Evolutionary conservation across 1,140 invertebrate species (phyloP).

Genomic region (Anagrus nilaparvatae): DNA sequence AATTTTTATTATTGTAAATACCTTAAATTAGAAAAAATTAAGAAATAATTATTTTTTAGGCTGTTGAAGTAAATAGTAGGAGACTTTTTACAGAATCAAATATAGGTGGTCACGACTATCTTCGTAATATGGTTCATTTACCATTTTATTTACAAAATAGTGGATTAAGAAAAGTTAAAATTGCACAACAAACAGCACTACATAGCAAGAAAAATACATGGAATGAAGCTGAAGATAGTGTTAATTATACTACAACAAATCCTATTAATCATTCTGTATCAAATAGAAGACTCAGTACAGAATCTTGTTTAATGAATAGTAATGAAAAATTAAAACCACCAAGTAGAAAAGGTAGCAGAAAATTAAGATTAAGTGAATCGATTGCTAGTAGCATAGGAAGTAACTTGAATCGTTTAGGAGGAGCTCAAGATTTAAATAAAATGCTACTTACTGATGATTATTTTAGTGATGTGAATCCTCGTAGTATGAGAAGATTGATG

Average conservation of each 20-base stretch:
- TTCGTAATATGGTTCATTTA: slow-evolving; percentile 93
- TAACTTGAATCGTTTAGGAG: slow-evolving; percentile 66
- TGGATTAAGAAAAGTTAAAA: slow-evolving; percentile 76
- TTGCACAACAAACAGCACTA: slow-evolving; percentile 70
- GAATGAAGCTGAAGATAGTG: slow-evolving; percentile 42
- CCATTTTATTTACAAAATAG: slow-evolving; percentile 98
- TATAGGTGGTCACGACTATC: slow-evolving; percentile 86
- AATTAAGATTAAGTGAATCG: slow-evolving; percentile 72
- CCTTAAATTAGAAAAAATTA: not conserved
- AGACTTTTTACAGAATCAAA: slow-evolving; percentile 78
- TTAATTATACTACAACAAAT: slow-evolving; percentile 36
- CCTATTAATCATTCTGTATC: slow-evolving; percentile 50
- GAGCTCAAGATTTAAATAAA: slow-evolving; percentile 65
- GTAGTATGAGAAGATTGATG: slow-evolving; percentile 92
- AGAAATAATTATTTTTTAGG: slow-evolving; percentile 42
- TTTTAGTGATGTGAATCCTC: slow-evolving; percentile 94
- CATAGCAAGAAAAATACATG: slow-evolving; percentile 34
- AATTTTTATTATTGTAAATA: not conserved
- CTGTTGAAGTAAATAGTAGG: slow-evolving; percentile 84
- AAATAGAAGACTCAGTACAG: slow-evolving; percentile 62
- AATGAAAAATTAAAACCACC: slow-evolving; percentile 55
- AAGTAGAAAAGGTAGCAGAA: slow-evolving; percentile 49
- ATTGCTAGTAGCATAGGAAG: slow-evolving; percentile 83
- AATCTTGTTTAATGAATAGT: slow-evolving; percentile 62
- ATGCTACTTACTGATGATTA: slow-evolving; percentile 90